Base-by-base conservation (phyloP, 1,140 invertebrate species). In the Drosophila ficusphila region DNA sequence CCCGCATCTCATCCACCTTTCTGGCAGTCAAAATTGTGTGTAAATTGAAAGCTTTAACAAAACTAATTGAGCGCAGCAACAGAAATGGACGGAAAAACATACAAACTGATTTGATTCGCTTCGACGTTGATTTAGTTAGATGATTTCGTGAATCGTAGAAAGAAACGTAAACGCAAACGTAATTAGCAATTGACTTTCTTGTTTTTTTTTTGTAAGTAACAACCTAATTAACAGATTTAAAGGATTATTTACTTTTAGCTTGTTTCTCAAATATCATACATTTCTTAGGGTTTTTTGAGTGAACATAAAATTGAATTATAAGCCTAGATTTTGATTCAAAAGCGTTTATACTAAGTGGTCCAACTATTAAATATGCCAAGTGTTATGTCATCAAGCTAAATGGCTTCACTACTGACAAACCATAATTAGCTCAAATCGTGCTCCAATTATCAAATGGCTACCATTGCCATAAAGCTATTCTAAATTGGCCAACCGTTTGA, bases 1-100 rank as follows among this genome's bases (percentile, higher is more conserved):
- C 19, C 1, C 4, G 2, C 8, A 29, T 9, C 8, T 9, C 1
- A 2, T 9, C 1, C 27, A 2, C 27, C 8, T 3, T 2, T 29
- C 19, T 41, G 39, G 19, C 14, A 14, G n/a, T 14, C 11, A 56
- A 56, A 44, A 56, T 16, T 41, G 9, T 31, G 23, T 12, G 23
- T 11, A 42, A 54, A 54, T 29, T 41, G 52, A 33, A 31, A 44
- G 25, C 25, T 56, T 56, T 23, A 44, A 56, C 27, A 33, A 44
- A 56, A 44, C 39, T 54, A 54, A 44, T 54, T 54, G 38, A 54
- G 39, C 38, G 18, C 3, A 54, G 21, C 38, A 42, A 21, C 2
- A 0, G 44, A 21, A 34, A 46, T 46, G 23, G 8, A 16, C 16
- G 12, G 27, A 23, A 44, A 27, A 31, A 31, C 16, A 12, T 14